Conservation (phyloP, 2,797 vertebrate genomes). For the Bufotes viridis region DNA sequence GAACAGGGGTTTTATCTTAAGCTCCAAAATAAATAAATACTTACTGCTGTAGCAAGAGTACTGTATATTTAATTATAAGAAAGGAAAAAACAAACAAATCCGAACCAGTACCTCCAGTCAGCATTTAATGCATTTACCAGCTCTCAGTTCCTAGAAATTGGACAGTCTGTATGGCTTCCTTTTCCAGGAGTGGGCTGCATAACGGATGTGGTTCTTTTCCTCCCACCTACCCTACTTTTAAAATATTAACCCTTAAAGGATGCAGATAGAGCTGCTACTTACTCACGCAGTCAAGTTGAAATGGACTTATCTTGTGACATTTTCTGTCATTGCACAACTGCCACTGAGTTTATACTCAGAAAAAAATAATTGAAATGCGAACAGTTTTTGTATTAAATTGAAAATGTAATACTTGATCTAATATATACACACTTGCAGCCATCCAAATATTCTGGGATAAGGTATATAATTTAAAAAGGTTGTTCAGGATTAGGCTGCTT, state of each 20-base stretch:
- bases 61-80: slow-evolving; percentile 29
- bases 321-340: not conserved
- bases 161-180: slow-evolving; percentile 48
- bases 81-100: not conserved
- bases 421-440: too few relatives aligned
- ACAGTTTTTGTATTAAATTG: not conserved
- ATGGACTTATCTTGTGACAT: not conserved
- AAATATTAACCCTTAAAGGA: slow-evolving; percentile 12
- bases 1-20: not conserved
- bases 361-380: not conserved
- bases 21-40: slow-evolving; percentile 29
- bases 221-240: slow-evolving; percentile 43
- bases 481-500: too few relatives aligned
- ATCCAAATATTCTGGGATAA: too few relatives aligned
- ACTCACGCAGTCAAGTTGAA: not conserved
- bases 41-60: not conserved
- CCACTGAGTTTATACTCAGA: not conserved
- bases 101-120: not conserved
- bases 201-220: slow-evolving; percentile 43
- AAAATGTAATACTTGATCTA: not conserved
- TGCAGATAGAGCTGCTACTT: not conserved
- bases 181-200: slow-evolving; percentile 28
- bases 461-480: too few relatives aligned
- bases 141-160: slow-evolving; percentile 39
- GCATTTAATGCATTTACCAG: slow-evolving; percentile 51